Base-by-base conservation (phyloP, 2,797 vertebrate genomes). In the Sardinella longiceps region DNA sequence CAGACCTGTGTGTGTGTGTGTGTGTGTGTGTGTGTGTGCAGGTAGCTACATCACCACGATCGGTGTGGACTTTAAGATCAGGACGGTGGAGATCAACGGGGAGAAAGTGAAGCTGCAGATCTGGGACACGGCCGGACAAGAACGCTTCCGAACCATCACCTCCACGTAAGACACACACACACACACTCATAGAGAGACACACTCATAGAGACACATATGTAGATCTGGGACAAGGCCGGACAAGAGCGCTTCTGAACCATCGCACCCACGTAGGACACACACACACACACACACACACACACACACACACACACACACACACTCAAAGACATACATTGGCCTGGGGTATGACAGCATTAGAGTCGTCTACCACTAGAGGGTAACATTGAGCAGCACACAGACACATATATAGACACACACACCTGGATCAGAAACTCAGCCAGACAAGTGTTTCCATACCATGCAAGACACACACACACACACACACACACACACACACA, bases 401-500 rank as follows among this genome's bases (percentile, higher is more conserved):
- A 37, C 48, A 63, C 70, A 5, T 23, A 58, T 25, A 80, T 81
- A 86, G 0, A 84, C 51, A 85, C 63, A 85, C 98, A 99, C 94
- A 99, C 99, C 92, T 99, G 98, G 98, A 98, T 99, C 88, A 99
- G n/a, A n/a, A n/a, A n/a, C n/a, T n/a, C 98, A 0, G 98, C 98
- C 0, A 98, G 98, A 30, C 98, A 99, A 56, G 92, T 97, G 98
- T 96, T 43, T 43, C 39, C 39, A 5, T 5, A 43, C 39, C 39
- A 43, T 66, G 37, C 20, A 15, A 43, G 39, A 43, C 53, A 80
- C 43, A 43, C 9, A 33, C 37, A 9, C 33, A 82, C 63, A 70
- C 45, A 81, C 80, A 56, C 23, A 37, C 5, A 45, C 74, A 46
- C 33, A 60, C 70, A 83, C 84, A 86, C 0, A 85, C 51, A 83